These are phyloP conservation scores for Hylyphantes graminicola DNA, from an alignment of 1,140 invertebrate genomes.

Conservation along the genomic window DNA sequence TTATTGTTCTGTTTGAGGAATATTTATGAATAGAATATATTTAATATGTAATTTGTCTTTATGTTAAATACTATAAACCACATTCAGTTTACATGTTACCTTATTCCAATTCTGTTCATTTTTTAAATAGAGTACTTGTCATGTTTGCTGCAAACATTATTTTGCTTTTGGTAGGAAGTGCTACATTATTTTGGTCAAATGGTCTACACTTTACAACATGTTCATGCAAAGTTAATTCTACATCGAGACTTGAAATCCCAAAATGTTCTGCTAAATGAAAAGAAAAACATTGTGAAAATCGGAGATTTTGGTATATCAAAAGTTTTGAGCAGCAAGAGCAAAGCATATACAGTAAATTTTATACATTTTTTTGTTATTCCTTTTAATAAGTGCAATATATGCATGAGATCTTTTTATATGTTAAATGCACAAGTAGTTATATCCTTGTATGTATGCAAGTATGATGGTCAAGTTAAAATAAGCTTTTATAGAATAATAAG, in stretches of 20 bases:
- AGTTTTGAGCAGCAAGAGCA: slow-evolving; percentile 71
- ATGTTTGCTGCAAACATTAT: neutral
- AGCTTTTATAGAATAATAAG: too few species aligned
- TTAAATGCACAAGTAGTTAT: too few species aligned
- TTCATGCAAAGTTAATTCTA: slow-evolving; percentile 78
- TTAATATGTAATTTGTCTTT: too few species aligned
- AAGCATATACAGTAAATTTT: slow-evolving; percentile 73
- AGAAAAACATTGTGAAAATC: slow-evolving; percentile 75
- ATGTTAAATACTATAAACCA: neutral
- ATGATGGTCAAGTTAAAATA: too few species aligned
- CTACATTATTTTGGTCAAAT: slow-evolving; percentile 75
- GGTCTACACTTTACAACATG: slow-evolving; percentile 78
- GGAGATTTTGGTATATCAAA: slow-evolving; percentile 85
- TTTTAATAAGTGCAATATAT: too few species aligned
- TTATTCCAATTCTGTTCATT: neutral
- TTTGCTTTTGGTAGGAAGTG: slow-evolving; percentile 67
- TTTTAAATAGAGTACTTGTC: neutral
- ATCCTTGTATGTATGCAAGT: too few species aligned
- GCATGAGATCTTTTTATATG: too few species aligned
- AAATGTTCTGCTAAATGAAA: slow-evolving; percentile 79
- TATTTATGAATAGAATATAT: too few species aligned
- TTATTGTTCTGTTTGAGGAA: too few species aligned
- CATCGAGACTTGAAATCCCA: slow-evolving; percentile 82
- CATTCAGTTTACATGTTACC: neutral
- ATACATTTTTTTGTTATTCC: neutral